These are phyloP conservation scores for Heliconius aoede DNA, from an alignment of 2,888 invertebrate genomes.

Conservation along the genomic window DNA sequence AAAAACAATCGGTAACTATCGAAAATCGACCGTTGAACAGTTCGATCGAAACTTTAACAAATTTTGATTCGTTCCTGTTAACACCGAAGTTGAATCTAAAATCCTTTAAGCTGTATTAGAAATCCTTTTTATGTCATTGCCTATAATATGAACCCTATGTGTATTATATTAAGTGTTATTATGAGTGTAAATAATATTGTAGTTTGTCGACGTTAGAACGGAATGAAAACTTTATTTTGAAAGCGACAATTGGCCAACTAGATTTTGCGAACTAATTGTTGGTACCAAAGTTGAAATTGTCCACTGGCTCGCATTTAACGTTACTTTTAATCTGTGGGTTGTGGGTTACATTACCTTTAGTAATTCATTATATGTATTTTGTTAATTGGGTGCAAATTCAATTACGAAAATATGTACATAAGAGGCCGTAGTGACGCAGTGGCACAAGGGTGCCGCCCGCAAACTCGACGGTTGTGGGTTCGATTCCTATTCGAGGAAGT, in stretches of 20 bases:
- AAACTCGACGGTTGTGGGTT: too few species aligned
- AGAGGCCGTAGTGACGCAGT: too few species aligned
- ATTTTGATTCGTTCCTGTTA: constrained; percentile 73
- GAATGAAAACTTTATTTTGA: constrained; percentile 73
- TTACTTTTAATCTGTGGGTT: constrained; percentile 26
- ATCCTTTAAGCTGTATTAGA: constrained; percentile 78
- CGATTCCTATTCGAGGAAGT: too few species aligned
- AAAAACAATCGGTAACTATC: constrained; percentile 22
- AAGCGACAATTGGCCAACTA: constrained; percentile 77
- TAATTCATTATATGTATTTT: not conserved
- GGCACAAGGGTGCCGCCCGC: too few species aligned
- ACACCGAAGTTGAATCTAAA: constrained; percentile 76
- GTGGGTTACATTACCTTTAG: not conserved
- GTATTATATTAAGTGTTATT: constrained; percentile 11
- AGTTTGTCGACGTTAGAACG: constrained; percentile 62
- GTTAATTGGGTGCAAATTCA: not conserved
- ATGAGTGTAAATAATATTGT: constrained; percentile 36
- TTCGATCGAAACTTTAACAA: constrained; percentile 65
- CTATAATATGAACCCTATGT: not conserved
- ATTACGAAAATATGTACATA: not conserved
- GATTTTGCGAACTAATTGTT: constrained; percentile 77
- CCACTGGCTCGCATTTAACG: constrained; percentile 42
- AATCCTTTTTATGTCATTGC: constrained; percentile 48
- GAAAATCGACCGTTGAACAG: constrained; percentile 57
- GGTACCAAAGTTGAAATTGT: constrained; percentile 67